Conservation (phyloP, 2,797 vertebrate species). For the Enteromius afrohamiltoni region DNA sequence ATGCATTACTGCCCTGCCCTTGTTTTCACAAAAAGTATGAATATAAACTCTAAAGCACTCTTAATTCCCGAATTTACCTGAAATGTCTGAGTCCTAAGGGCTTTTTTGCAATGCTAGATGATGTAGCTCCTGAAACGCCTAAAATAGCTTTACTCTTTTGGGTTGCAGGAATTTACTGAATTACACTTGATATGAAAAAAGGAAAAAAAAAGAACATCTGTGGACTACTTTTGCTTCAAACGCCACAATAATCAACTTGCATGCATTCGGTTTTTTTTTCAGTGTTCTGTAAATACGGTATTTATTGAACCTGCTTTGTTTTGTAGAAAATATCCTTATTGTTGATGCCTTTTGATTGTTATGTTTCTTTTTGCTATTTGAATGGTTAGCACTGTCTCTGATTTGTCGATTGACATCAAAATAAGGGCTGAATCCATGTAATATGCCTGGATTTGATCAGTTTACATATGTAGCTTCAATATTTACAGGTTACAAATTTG, state of each 20-base stretch:
- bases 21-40: slow-evolving; percentile 23
- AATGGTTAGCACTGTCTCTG: slow-evolving; percentile 38
- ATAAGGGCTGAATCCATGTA: slow-evolving; percentile 46
- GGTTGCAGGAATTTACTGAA: slow-evolving; percentile 6
- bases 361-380: slow-evolving; percentile 39
- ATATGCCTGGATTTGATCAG: slow-evolving; percentile 42
- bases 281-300: slow-evolving; percentile 75
- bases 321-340: slow-evolving; percentile 78
- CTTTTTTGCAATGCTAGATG: neutral
- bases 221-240: slow-evolving; percentile 60
- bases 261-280: slow-evolving; percentile 69
- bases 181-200: slow-evolving; percentile 9
- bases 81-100: slow-evolving; percentile 18
- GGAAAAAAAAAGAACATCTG: neutral
- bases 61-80: neutral
- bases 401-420: slow-evolving; percentile 16
- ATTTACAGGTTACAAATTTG: slow-evolving; percentile 40
- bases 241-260: slow-evolving; percentile 72
- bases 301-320: slow-evolving; percentile 81
- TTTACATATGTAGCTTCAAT: slow-evolving; percentile 45
- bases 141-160: neutral
- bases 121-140: slow-evolving; percentile 28
- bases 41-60: slow-evolving; percentile 34
- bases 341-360: slow-evolving; percentile 58
- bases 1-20: slow-evolving; percentile 6